Conservation (phyloP, 1,140 invertebrate species). For the Drosophila repletoides region DNA sequence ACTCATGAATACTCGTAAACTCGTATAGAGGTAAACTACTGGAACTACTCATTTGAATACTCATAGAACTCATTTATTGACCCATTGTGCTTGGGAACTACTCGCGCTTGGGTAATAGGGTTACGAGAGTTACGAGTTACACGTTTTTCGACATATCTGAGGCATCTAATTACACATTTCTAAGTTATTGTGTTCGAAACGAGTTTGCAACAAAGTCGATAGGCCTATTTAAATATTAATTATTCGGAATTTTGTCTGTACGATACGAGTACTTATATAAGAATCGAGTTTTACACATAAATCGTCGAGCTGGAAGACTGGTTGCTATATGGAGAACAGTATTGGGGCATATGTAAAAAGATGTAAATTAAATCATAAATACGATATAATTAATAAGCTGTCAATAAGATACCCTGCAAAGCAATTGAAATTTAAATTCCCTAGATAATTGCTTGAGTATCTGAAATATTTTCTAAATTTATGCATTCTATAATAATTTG, state of each 20-base stretch:
- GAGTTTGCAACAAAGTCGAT: slow-evolving; percentile 10
- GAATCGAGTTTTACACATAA: not conserved
- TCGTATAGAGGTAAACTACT: no score
- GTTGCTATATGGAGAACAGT: slow-evolving; percentile 20
- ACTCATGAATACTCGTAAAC: no score
- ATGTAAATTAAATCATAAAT: slow-evolving; percentile 1
- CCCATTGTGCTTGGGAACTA: slow-evolving; percentile 1
- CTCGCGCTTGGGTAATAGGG: not conserved
- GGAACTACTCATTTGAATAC: no score
- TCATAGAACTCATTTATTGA: slow-evolving; percentile 14
- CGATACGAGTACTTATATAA: not conserved
- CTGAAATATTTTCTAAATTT: no score
- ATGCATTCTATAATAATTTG: no score
- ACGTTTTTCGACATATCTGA: not conserved
- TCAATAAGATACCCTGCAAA: no score
- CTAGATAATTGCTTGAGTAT: no score
- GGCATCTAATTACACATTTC: slow-evolving; percentile 10
- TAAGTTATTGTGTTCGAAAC: slow-evolving; percentile 3
- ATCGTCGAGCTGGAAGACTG: slow-evolving; percentile 30
- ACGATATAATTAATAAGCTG: no score
- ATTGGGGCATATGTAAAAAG: not conserved
- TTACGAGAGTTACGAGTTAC: no score
- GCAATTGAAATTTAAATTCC: no score
- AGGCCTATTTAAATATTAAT: not conserved
- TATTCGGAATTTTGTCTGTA: not conserved